Conservation (phyloP, 2,797 vertebrate species). For the Tokudaia muenninki region DNA sequence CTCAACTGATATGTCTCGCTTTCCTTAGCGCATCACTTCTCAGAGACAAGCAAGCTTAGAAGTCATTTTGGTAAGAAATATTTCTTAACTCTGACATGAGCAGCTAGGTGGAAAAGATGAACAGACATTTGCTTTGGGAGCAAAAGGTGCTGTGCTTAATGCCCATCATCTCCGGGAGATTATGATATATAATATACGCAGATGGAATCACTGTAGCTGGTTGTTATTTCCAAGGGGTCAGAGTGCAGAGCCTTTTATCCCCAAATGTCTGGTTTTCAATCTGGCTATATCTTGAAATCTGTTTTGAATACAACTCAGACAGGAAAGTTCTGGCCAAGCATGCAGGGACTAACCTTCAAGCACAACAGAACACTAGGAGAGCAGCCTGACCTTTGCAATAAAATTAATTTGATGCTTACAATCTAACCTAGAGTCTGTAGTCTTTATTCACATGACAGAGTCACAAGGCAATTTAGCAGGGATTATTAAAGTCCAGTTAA, state of each 20-base stretch:
- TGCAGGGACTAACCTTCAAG: slow-evolving; percentile 75
- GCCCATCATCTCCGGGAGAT: slow-evolving; percentile 64
- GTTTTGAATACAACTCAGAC: slow-evolving; percentile 70
- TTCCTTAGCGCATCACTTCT: slow-evolving; percentile 58
- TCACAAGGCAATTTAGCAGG: slow-evolving; percentile 72
- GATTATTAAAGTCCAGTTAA: slow-evolving; percentile 80
- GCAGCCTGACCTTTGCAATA: slow-evolving; percentile 77
- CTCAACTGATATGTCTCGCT: slow-evolving; percentile 53
- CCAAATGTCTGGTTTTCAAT: slow-evolving; percentile 68
- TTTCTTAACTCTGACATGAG: slow-evolving; percentile 71
- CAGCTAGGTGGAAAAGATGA: slow-evolving; percentile 74
- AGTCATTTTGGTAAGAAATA: slow-evolving; percentile 74
- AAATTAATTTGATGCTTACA: slow-evolving; percentile 78
- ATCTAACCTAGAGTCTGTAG: slow-evolving; percentile 67
- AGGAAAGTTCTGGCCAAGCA: slow-evolving; percentile 72
- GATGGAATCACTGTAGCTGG: slow-evolving; percentile 62
- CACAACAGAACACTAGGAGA: slow-evolving; percentile 71
- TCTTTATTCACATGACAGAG: slow-evolving; percentile 72
- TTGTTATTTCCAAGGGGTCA: slow-evolving; percentile 69
- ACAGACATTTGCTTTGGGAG: slow-evolving; percentile 76
- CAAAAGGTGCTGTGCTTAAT: slow-evolving; percentile 69
- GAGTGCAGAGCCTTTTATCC: slow-evolving; percentile 66
- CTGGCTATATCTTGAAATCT: slow-evolving; percentile 68
- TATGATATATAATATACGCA: slow-evolving; percentile 69
- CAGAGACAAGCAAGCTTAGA: slow-evolving; percentile 62